Conservation (phyloP, 2,888 invertebrate genomes). For the Rhodophaea formosa region DNA sequence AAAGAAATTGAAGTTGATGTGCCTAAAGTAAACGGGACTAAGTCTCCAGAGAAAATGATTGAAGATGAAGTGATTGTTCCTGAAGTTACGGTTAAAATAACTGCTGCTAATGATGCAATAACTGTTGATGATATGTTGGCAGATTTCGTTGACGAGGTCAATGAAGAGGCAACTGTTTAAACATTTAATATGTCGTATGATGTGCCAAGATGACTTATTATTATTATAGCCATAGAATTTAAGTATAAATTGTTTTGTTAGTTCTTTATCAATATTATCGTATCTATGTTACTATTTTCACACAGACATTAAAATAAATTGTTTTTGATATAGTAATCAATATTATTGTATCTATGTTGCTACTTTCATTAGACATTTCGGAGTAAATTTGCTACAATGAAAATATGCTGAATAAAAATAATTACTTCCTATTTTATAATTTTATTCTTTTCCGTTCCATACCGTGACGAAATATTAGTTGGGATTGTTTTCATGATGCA, state of each 20-base stretch:
- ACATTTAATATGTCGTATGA: constrained; percentile 5
- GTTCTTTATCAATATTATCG: background rate
- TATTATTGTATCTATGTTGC: too few relatives aligned
- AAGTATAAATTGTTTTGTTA: constrained; percentile 12
- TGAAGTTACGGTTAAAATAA: constrained; percentile 31
- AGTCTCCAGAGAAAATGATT: constrained; percentile 30
- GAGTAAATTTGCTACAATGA: too few relatives aligned
- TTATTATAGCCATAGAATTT: constrained; percentile 3
- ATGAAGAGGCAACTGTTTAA: constrained; percentile 39
- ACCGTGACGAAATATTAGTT: too few relatives aligned
- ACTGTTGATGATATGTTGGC: constrained; percentile 71
- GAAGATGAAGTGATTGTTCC: constrained; percentile 32
- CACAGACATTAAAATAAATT: too few relatives aligned
- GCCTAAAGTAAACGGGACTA: constrained; percentile 47
- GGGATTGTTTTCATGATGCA: too few relatives aligned
- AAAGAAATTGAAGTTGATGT: constrained; percentile 26
- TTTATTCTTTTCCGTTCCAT: too few relatives aligned
- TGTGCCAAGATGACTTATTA: constrained; percentile 21
- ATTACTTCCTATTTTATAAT: too few relatives aligned
- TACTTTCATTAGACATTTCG: too few relatives aligned
- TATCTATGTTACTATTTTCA: too few relatives aligned
- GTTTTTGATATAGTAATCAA: too few relatives aligned
- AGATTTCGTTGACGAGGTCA: constrained; percentile 73
- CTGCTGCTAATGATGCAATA: constrained; percentile 32
- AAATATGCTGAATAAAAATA: too few relatives aligned